phyloP scores from a whole-genome alignment of 1,140 invertebrate genomes.

The Theocolax elegans region DNA sequence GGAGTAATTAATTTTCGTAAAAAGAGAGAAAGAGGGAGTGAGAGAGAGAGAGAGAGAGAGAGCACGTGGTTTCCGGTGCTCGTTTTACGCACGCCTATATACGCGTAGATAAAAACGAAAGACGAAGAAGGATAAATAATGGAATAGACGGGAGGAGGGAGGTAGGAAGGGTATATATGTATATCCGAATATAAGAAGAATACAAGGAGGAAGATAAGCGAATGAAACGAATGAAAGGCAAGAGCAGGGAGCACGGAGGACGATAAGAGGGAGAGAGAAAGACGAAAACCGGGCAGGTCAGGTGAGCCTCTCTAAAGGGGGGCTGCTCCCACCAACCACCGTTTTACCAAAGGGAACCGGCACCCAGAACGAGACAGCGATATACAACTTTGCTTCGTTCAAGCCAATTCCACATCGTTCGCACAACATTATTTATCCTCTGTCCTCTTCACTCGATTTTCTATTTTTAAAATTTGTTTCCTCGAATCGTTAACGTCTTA shows the following conservation, averaged over 20 bases:
- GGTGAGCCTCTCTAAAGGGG: too few relatives aligned
- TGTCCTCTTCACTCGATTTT: background rate
- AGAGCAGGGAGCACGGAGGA: constrained; percentile 6
- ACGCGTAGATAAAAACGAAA: background rate
- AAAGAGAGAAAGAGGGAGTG: constrained; percentile 1
- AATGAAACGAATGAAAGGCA: constrained; percentile 16
- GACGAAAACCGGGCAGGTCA: constrained; percentile 31
- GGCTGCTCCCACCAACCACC: too few relatives aligned
- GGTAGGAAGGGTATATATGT: background rate
- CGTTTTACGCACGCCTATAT: too few relatives aligned
- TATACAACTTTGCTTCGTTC: background rate
- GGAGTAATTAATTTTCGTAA: too few relatives aligned
- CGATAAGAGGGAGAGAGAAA: constrained; percentile 21
- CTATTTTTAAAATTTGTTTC: background rate
- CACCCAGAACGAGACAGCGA: background rate
- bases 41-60: constrained; percentile 5
- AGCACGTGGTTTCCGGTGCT: too few relatives aligned
- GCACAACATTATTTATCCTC: background rate
- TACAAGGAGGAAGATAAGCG: constrained; percentile 38
- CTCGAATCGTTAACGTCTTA: background rate
- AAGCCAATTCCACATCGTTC: constrained; percentile 7
- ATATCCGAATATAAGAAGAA: background rate
- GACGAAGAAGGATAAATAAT: background rate
- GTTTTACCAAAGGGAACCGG: background rate
- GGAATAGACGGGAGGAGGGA: background rate